These are phyloP conservation scores for Agrochola macilenta DNA, from an alignment of 2,888 invertebrate species.

Conservation along the genomic window DNA sequence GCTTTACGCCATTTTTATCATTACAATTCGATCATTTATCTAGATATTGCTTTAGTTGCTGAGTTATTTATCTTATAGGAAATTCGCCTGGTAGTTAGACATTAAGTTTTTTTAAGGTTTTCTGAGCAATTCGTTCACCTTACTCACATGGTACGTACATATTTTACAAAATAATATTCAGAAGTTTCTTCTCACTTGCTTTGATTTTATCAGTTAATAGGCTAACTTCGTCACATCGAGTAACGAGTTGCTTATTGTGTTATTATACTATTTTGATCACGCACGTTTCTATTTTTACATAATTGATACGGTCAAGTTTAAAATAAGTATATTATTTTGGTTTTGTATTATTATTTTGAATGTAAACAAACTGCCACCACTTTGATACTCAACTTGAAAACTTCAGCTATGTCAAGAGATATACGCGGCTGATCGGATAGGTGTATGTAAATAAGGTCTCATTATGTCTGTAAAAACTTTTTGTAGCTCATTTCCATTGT, in stretches of 20 bases:
- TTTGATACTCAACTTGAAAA: conserved; percentile 4
- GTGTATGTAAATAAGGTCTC: conserved; percentile 20
- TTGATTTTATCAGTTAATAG: conserved; percentile 45
- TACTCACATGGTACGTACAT: background rate
- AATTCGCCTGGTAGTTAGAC: background rate
- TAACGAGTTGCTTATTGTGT: conserved; percentile 29
- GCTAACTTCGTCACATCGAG: conserved; percentile 37
- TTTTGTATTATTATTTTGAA: conserved; percentile 11
- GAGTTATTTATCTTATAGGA: conserved; percentile 2
- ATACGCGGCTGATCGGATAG: background rate
- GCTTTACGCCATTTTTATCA: conserved; percentile 59
- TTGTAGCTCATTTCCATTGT: background rate
- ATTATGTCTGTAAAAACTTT: conserved; percentile 15
- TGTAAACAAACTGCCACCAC: conserved; percentile 24
- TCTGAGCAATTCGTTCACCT: background rate
- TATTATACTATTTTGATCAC: conserved; percentile 38
- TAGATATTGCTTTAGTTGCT: conserved; percentile 23
- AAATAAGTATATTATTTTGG: conserved; percentile 21
- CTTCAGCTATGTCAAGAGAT: background rate
- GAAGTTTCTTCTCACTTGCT: conserved; percentile 16
- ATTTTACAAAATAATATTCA: conserved; percentile 10
- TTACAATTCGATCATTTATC: conserved; percentile 42
- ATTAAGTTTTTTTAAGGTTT: background rate
- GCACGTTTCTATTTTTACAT: conserved; percentile 38
- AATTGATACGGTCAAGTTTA: conserved; percentile 28